These are phyloP conservation scores for Phengaris alcon DNA, from an alignment of 2,888 invertebrate species.

Conservation along the genomic window DNA sequence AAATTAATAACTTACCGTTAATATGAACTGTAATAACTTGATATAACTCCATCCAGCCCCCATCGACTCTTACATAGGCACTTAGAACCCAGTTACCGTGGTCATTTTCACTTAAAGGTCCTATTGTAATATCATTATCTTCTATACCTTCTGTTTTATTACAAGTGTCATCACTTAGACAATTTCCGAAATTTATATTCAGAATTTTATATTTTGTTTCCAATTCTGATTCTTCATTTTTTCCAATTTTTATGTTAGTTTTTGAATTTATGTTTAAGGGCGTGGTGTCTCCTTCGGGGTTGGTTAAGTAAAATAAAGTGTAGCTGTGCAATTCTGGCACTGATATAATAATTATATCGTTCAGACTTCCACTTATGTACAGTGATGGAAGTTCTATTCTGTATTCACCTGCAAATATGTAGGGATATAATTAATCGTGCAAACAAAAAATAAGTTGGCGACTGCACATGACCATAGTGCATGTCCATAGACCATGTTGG, in stretches of 20 bases:
- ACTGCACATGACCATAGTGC: no score
- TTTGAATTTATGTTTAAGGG: conserved; percentile 45
- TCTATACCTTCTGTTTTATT: conserved; percentile 41
- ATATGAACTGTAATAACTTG: conserved; percentile 62
- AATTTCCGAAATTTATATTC: conserved; percentile 39
- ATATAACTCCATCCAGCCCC: conserved; percentile 54
- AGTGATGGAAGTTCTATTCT: conserved; percentile 52
- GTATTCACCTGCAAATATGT: conserved; percentile 49
- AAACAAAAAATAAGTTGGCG: no score
- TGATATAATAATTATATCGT: conserved; percentile 53
- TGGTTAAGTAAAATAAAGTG: conserved; percentile 49
- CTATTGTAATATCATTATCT: conserved; percentile 55
- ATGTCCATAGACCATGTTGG: no score
- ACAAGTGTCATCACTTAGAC: background rate
- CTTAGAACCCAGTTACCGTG: conserved; percentile 69
- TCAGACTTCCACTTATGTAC: conserved; percentile 45
- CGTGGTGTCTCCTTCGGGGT: conserved; percentile 52
- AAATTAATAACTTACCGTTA: conserved; percentile 47
- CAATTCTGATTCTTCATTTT: background rate
- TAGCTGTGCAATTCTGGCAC: conserved; percentile 48
- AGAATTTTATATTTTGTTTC: conserved; percentile 41
- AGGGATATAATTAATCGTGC: no score
- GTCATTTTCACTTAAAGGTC: conserved; percentile 55
- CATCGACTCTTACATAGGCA: conserved; percentile 48
- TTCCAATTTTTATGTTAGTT: background rate